Evolutionary conservation across 2,797 vertebrate genomes (phyloP).

Genomic region (Thalassophryne amazonica): DNA sequence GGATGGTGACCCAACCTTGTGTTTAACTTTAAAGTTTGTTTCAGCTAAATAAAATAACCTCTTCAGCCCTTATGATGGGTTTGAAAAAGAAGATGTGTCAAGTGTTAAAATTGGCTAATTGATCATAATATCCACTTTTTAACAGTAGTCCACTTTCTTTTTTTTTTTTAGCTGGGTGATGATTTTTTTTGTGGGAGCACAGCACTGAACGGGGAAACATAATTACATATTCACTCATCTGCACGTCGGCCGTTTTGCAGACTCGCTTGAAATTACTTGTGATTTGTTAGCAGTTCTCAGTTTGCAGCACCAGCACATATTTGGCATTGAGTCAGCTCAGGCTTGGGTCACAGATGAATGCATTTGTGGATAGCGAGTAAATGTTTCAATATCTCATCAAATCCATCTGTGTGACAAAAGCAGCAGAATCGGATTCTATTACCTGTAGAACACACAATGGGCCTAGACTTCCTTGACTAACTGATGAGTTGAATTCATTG

Average conservation of each 20-base stretch:
- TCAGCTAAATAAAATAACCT: no score
- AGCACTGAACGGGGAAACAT: constrained; percentile 2
- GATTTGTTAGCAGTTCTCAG: background rate
- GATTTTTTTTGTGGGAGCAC: background rate
- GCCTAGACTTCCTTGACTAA: background rate
- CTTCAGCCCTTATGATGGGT: no score
- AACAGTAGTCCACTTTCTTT: background rate
- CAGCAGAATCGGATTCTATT: background rate
- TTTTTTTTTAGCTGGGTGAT: background rate
- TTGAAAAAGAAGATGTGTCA: no score
- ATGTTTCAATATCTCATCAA: constrained; percentile 4
- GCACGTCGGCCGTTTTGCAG: background rate
- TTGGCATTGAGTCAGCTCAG: background rate
- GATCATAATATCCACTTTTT: no score
- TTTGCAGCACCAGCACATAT: constrained; percentile 12
- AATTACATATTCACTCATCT: background rate
- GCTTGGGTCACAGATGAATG: constrained; percentile 8
- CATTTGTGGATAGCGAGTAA: background rate
- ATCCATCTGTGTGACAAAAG: constrained; percentile 3
- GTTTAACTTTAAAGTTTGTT: no score
- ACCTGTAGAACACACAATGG: background rate
- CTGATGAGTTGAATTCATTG: background rate
- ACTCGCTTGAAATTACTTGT: background rate
- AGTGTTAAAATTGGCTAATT: no score
- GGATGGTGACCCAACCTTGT: no score